Conservation (phyloP, 2,797 vertebrate species). For the Chloroceryle inda region DNA sequence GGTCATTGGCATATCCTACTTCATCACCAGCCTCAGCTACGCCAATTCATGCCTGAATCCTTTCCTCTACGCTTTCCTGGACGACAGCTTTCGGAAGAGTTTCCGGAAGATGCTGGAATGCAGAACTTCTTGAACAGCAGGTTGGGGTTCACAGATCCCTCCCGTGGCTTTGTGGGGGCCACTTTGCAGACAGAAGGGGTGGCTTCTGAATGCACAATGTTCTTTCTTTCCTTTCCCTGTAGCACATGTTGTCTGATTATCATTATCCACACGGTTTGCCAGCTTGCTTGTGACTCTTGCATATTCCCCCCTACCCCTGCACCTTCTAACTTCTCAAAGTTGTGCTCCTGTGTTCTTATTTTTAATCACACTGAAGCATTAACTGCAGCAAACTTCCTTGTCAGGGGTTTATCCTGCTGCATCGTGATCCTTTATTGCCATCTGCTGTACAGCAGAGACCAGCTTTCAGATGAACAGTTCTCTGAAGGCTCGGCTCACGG, state of each 20-base stretch:
- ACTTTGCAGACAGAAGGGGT: neutral
- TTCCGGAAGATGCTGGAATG: conserved; percentile 86
- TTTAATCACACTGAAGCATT: neutral
- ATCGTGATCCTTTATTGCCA: conserved; percentile 28
- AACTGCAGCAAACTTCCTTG: neutral
- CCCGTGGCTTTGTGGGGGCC: neutral
- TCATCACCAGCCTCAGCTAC: conserved; percentile 90
- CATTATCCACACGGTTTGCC: neutral
- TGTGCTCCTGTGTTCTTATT: neutral
- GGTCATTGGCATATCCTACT: conserved; percentile 88
- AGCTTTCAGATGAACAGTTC: neutral
- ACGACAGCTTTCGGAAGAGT: conserved; percentile 88
- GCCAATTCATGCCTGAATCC: conserved; percentile 91
- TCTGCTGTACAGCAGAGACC: conserved; percentile 26
- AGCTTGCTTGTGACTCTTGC: neutral
- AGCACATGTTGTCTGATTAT: accelerated
- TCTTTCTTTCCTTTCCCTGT: neutral
- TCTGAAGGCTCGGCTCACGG: neutral
- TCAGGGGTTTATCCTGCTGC: neutral
- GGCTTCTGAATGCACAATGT: neutral
- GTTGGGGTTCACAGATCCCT: neutral
- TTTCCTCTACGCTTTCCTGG: conserved; percentile 89
- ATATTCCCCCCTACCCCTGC: neutral
- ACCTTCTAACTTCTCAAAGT: neutral
- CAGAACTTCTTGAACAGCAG: conserved; percentile 69